Evolutionary conservation across 1,140 invertebrate genomes (phyloP), one percentile per base, ranked within the genome.

Genomic region (Amyelois transitella): DNA sequence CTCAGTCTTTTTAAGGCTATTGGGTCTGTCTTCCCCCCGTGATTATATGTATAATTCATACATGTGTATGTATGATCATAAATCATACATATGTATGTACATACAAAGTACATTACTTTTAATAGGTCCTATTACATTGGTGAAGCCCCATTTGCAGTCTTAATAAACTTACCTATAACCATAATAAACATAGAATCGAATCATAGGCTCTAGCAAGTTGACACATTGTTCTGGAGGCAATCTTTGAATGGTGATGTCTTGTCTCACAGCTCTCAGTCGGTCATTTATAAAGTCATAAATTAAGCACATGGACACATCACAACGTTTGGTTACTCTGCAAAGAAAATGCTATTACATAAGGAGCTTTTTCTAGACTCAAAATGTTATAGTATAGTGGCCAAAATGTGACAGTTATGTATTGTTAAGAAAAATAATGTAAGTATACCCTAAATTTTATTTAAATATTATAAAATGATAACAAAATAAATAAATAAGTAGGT

Each of bases 241-340:
- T 47, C 91, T 88, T 77, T 96, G 95, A 53, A 96, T 93, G 0
- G 92, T 91, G 69, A 94, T 88, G 77, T 96, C 95, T 80, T 96
- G 94, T 17, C 94, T 84, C 5, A 96, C 89, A 1, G 94, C 90
- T 66, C 94, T 83, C 43, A 96, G 75, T 20, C 95, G 89, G 76
- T 96, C 94, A 75, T 93, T 92, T 18, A 95, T 86, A 84, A 94
- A 96, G 68, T 95, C 92, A 62, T 96, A 96, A 14, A 93, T 79
- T 2, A 88, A 58, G 55, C 77, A 58, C 88, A 90, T 92, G 18
- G 90, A 79, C 1, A 89, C 72, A 64, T 91, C 86, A 32, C 61
- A 72, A 55, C 75, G 84, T n/a, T 79, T 81, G 32, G 89, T 71
- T 59, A 93, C 81, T 28, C 92, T 93, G 69, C 53, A 88, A 89